Percentiles rank a stretch among this genome's conserved stretches.
These are phyloP conservation scores for Meta bourneti DNA, from an alignment of 2,888 invertebrate genomes.

Conservation along the genomic window DNA sequence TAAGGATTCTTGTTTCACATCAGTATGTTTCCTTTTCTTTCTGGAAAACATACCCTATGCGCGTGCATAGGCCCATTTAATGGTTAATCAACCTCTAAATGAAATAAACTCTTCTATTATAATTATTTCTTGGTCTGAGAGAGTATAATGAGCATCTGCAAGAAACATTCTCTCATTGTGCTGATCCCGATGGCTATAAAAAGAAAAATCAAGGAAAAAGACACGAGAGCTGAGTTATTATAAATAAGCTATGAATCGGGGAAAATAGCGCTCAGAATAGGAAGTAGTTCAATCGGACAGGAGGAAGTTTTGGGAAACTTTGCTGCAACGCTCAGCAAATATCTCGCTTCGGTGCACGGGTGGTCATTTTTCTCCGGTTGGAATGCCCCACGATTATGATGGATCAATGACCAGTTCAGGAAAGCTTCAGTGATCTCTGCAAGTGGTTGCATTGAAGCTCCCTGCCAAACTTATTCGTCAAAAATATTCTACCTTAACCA, in stretches of 20 bases:
- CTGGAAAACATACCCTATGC: too few species aligned
- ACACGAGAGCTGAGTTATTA: not conserved
- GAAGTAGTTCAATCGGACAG: not conserved
- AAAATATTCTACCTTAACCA: too few species aligned
- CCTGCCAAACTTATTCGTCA: too few species aligned
- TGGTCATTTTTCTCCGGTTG: conserved; percentile 6
- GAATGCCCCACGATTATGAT: conserved; percentile 7
- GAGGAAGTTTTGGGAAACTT: not conserved
- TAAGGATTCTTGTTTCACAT: too few species aligned
- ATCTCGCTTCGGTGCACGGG: conserved; percentile 26
- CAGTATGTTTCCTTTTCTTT: too few species aligned
- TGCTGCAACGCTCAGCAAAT: conserved; percentile 40
- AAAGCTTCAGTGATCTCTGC: conserved; percentile 13
- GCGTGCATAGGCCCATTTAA: too few species aligned
- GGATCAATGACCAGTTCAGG: conserved; percentile 21
- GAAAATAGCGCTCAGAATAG: not conserved
- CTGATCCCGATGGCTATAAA: not conserved
- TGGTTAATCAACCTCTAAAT: too few species aligned
- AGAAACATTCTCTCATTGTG: not conserved
- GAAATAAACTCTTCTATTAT: too few species aligned
- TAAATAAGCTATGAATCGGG: not conserved
- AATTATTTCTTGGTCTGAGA: too few species aligned
- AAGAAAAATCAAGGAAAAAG: not conserved
- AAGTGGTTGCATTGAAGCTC: too few species aligned
- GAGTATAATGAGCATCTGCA: not conserved